phyloP scores from a whole-genome alignment of 2,888 invertebrate genomes.

The Autographa gamma region DNA sequence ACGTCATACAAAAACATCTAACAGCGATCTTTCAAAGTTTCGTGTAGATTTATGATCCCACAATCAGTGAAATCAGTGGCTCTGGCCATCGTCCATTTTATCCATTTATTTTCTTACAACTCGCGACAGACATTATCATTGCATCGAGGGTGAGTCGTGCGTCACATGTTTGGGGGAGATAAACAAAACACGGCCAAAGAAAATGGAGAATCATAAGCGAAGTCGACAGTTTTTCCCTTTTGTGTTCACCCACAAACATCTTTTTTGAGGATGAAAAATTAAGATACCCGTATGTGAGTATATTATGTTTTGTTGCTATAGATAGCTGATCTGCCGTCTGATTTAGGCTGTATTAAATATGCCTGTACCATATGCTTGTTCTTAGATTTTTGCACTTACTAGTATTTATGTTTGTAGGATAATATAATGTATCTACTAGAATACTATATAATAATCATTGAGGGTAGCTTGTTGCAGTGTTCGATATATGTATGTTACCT shows the following conservation, averaged over 20 bases:
- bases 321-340: too few relatives aligned
- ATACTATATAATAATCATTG: too few relatives aligned
- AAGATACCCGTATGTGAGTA: too few relatives aligned
- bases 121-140: conserved; percentile 22
- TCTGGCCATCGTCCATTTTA: background rate
- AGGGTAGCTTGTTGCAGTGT: too few relatives aligned
- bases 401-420: too few relatives aligned
- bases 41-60: background rate
- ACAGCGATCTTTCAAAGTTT: background rate
- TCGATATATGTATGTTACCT: too few relatives aligned
- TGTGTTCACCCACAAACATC: background rate
- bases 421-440: too few relatives aligned
- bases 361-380: too few relatives aligned
- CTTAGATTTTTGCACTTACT: too few relatives aligned
- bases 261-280: too few relatives aligned
- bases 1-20: background rate
- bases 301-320: too few relatives aligned
- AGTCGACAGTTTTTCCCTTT: background rate
- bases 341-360: too few relatives aligned
- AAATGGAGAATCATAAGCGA: background rate
- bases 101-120: conserved; percentile 13
- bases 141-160: conserved; percentile 27
- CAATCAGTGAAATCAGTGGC: background rate
- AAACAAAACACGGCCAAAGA: conserved; percentile 23
- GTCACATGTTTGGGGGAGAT: conserved; percentile 44